Conservation (phyloP, 2,888 invertebrate genomes). For the Xylocampa areola region DNA sequence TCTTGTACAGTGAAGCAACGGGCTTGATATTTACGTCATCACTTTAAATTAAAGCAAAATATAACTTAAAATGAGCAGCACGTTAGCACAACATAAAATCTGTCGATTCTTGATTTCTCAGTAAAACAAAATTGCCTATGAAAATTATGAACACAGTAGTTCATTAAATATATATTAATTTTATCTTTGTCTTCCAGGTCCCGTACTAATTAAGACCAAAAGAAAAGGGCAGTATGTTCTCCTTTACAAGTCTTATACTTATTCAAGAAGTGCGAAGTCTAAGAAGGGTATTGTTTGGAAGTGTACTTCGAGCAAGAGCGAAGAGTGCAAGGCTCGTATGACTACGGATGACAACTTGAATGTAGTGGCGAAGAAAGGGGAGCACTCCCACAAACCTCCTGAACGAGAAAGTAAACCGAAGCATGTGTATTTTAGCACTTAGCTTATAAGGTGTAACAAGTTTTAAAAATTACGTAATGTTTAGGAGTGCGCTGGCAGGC, state of each 20-base stretch:
- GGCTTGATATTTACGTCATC: no score
- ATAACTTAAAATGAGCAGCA: no score
- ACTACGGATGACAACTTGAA: constrained; percentile 78
- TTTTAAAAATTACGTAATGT: no score
- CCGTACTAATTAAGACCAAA: constrained; percentile 77
- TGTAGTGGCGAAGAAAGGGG: constrained; percentile 70
- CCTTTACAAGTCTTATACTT: constrained; percentile 74
- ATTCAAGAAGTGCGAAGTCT: constrained; percentile 74
- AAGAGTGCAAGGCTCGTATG: constrained; percentile 72
- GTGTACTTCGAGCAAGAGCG: constrained; percentile 75
- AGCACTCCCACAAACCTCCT: constrained; percentile 72
- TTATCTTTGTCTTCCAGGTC: constrained; percentile 65
- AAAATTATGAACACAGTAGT: neutral
- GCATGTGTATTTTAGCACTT: constrained; percentile 82
- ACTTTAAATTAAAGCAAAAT: no score
- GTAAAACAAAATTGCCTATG: no score
- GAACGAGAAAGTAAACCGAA: constrained; percentile 72
- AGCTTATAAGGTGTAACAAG: constrained; percentile 26
- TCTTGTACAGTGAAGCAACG: no score
- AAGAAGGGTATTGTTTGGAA: constrained; percentile 84
- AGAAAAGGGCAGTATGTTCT: constrained; percentile 77
- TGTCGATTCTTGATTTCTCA: no score
- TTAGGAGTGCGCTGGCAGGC: no score
- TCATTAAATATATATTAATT: constrained; percentile 1
- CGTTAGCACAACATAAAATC: no score